Evolutionary conservation across 1,140 invertebrate species (phyloP), one percentile per base, ranked within the genome.

Genomic region (Tetragonula clypearis): DNA sequence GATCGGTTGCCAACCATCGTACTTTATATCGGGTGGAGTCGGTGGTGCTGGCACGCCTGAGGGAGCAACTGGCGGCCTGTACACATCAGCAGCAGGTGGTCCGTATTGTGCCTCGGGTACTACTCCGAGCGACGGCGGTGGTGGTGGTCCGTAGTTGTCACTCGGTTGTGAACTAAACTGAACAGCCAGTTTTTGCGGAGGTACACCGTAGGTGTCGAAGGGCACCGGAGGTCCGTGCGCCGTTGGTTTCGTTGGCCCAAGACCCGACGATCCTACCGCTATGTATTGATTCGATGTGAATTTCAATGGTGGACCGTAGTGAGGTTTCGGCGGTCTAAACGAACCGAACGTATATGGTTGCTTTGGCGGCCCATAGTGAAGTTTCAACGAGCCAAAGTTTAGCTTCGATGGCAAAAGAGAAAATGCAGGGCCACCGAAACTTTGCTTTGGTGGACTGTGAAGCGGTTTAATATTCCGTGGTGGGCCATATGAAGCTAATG

Each of bases 1-100:
- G 69, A 98, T 98, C 23, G 97, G 97, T 90, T 97, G 97, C 97
- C 97, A 98, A 56, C 97, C 97, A 86, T 98, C 97, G 90, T 98
- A 98, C 81, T 97, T 95, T 14, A 97, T 97, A 90, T 97, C 96
- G 8, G 97, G 97, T 17, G 96, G 97, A 15, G 97, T 97, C 23
- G 97, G 97, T 53, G 96, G 96, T 8, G 96, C 96, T 86, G 96
- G 96, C n/a, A 96, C 96, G 55, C 96, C 96, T 49, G 96, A 96
- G 76, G 96, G 96, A 21, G 96, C 95, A 49, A 95, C 96, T 73
- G 95, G 95, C n/a, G 95, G 95, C 1, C 95, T 95, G 80, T 96
- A 96, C 68, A 95, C 93, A 49, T 95, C 87, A 58, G 55, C 90
- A 23, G 91, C 87, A 14, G 95, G 94, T 69, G 94, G 93, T 68